Evolutionary conservation across 2,797 vertebrate species (phyloP).

Genomic region (Chiloscyllium punctatum): DNA sequence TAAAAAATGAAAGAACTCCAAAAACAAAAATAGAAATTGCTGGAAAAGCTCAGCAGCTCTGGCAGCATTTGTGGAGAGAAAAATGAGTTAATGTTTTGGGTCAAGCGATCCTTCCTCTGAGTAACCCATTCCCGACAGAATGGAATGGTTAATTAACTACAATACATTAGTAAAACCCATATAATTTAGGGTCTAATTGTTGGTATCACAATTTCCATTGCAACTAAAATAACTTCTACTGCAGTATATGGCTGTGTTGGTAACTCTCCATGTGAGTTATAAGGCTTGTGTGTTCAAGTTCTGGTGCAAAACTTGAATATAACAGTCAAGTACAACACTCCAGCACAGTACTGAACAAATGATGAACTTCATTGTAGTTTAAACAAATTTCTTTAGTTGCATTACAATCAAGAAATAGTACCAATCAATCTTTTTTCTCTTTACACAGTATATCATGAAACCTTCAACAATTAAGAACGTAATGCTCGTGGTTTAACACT

Average conservation of each 20-base stretch:
- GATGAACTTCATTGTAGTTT: background rate
- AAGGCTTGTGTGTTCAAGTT: background rate
- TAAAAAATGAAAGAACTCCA: too few species aligned
- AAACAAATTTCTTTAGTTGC: background rate
- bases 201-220: too few species aligned
- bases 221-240: too few species aligned
- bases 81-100: too few species aligned
- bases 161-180: too few species aligned
- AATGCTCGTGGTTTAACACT: background rate
- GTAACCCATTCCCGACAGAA: background rate
- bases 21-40: too few species aligned
- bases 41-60: too few species aligned
- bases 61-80: too few species aligned
- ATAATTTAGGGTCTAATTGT: too few species aligned
- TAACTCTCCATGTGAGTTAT: background rate
- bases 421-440: background rate
- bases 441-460: background rate
- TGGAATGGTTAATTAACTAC: too few species aligned
- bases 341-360: background rate
- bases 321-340: background rate
- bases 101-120: too few species aligned
- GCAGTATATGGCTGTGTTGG: background rate
- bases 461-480: background rate
- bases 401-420: background rate
- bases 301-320: background rate